Evolutionary conservation across 2,888 invertebrate species (phyloP), one percentile per base, ranked within the genome.

Genomic region (Esperia sulphurella): DNA sequence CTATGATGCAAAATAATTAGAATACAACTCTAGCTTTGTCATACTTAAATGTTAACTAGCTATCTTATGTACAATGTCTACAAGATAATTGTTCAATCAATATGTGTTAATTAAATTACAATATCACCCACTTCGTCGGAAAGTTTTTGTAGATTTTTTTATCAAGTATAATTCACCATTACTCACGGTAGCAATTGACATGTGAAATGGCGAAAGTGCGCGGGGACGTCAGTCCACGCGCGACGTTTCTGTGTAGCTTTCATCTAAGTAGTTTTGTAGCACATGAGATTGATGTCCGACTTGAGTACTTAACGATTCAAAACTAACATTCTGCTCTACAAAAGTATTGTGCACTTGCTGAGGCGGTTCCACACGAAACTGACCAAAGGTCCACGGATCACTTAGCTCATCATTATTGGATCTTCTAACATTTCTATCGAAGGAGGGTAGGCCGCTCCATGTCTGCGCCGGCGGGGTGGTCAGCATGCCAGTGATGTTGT

Each of bases 41-140:
- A 85, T 69, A 68, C 81, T 82, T 84, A 84, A 57, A 41, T 29
- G 29, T 41, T 49, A 58, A 56, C 71, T 84, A 86, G 66, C 76
- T 83, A 85, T 86, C 79, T 87, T 88, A 87, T 88, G 71, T 88
- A 88, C 88, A 88, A 72, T 68, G 59, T 79, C 73, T 81, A 79
- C 71, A 71, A 71, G 65, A 71, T 78, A 82, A 84, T 83, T 79
- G 84, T 84, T 85, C 83, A 80, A 21, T 21, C 69, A 72, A 60
- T n/a, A n/a, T 71, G 33, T 30, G 31, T 44, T 37, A 44, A 14
- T 41, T 61, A 75, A n/a, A 64, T 72, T 75, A 76, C 67, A 75
- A 60, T 58, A 60, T 72, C 70, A 75, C 68, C 69, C 65, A 63
- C 65, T 63, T 58, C 50, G 38, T 43, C 38, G 38, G 39, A 42